Conservation (phyloP, 2,797 vertebrate genomes). For the Hemibagrus guttatus region DNA sequence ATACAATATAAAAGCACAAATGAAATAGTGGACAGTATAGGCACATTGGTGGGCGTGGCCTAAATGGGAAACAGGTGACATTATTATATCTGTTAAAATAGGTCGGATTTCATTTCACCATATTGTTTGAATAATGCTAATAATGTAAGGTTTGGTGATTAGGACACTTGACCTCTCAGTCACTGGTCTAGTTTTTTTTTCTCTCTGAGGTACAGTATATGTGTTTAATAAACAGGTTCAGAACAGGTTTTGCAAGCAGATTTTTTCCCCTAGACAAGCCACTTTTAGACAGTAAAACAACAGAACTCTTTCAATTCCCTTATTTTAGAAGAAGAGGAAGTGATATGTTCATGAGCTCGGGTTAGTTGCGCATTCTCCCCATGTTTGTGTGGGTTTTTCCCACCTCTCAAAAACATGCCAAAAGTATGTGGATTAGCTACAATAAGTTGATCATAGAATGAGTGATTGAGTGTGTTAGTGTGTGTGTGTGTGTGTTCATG, state of each 20-base stretch:
- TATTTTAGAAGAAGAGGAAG: neutral
- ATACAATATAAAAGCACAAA: neutral
- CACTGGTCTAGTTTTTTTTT: neutral
- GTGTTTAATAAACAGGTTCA: conserved; percentile 32
- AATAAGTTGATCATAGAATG: neutral
- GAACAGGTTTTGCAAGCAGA: conserved; percentile 32
- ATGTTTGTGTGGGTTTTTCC: neutral
- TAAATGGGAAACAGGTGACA: neutral
- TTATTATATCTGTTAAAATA: neutral
- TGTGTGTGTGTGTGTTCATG: neutral
- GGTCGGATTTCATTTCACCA: neutral
- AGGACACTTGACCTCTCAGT: neutral
- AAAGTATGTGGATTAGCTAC: neutral
- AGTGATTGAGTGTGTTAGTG: neutral
- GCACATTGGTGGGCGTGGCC: neutral
- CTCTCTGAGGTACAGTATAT: neutral
- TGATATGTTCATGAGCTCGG: neutral
- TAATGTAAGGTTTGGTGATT: neutral
- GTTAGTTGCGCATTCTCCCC: neutral
- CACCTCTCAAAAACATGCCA: neutral
- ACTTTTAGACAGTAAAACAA: neutral
- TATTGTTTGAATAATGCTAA: neutral
- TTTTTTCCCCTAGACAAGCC: neutral
- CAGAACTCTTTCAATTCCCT: neutral
- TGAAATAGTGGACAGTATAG: neutral